These are phyloP conservation scores for Platycheirus albimanus DNA, from an alignment of 2,888 invertebrate species.

Conservation along the genomic window DNA sequence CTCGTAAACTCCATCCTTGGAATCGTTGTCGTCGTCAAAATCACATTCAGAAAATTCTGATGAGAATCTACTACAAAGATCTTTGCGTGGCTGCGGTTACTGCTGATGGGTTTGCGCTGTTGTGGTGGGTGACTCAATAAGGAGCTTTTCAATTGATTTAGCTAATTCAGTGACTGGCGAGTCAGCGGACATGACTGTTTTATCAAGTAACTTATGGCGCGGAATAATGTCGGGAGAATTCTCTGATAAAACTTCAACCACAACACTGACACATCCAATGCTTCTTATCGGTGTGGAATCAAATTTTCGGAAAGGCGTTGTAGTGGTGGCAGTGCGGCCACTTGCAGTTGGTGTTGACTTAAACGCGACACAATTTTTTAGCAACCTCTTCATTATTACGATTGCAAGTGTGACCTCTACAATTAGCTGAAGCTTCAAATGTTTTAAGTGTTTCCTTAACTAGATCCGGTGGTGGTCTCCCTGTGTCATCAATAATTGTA, in stretches of 20 bases:
- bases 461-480: slow-evolving; percentile 94
- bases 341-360: slow-evolving; percentile 64
- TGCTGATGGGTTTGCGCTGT: slow-evolving; percentile 55
- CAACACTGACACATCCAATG: slow-evolving; percentile 36
- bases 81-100: slow-evolving; percentile 25
- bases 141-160: slow-evolving; percentile 79
- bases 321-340: slow-evolving; percentile 64
- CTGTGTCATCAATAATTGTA: slow-evolving; percentile 88
- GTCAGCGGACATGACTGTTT: slow-evolving; percentile 75
- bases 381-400: slow-evolving; percentile 85
- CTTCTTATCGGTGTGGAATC: slow-evolving; percentile 69
- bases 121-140: slow-evolving; percentile 75
- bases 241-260: slow-evolving; percentile 74
- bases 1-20: slow-evolving; percentile 77
- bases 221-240: slow-evolving; percentile 84
- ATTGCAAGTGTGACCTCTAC: slow-evolving; percentile 82
- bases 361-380: slow-evolving; percentile 83
- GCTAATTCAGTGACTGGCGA: slow-evolving; percentile 80
- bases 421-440: slow-evolving; percentile 89
- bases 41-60: slow-evolving; percentile 68
- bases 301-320: slow-evolving; percentile 58
- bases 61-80: slow-evolving; percentile 41
- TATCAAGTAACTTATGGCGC: slow-evolving; percentile 77
- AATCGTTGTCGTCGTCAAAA: slow-evolving; percentile 73
- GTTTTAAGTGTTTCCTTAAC: slow-evolving; percentile 93